These are phyloP conservation scores for Arnoldichthys spilopterus DNA, from an alignment of 2,797 vertebrate species.

Conservation along the genomic window DNA sequence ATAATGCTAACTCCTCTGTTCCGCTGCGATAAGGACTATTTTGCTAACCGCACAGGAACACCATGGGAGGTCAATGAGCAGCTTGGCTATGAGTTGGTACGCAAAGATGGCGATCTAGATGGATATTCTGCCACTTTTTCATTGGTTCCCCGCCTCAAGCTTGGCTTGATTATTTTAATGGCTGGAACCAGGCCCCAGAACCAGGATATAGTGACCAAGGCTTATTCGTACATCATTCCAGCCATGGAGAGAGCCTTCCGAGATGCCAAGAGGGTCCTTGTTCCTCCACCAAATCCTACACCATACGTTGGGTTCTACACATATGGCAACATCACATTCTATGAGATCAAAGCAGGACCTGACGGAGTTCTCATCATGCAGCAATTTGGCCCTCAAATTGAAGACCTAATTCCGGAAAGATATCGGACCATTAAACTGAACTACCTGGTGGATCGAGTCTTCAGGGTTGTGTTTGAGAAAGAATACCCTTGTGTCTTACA, in stretches of 20 bases:
- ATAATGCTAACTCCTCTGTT: slow-evolving; percentile 89
- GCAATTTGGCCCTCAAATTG: slow-evolving; percentile 92
- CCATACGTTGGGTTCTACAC: slow-evolving; percentile 90
- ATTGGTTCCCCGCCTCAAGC: slow-evolving; percentile 85
- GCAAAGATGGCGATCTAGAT: slow-evolving; percentile 93
- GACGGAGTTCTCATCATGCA: slow-evolving; percentile 88
- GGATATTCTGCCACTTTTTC: slow-evolving; percentile 94
- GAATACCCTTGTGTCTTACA: slow-evolving; percentile 89
- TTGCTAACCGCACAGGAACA: slow-evolving; percentile 90
- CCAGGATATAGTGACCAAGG: slow-evolving; percentile 81
- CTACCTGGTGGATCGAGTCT: slow-evolving; percentile 88
- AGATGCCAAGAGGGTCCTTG: slow-evolving; percentile 79
- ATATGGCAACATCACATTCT: slow-evolving; percentile 91
- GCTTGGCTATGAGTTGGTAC: slow-evolving; percentile 85
- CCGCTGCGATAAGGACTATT: slow-evolving; percentile 88
- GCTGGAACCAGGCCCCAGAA: slow-evolving; percentile 85
- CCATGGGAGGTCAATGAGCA: slow-evolving; percentile 94
- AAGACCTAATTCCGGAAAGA: slow-evolving; percentile 87
- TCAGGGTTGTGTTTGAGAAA: slow-evolving; percentile 91
- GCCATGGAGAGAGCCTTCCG: slow-evolving; percentile 89
- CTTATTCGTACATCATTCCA: slow-evolving; percentile 85
- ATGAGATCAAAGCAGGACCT: slow-evolving; percentile 85
- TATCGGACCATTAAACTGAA: slow-evolving; percentile 90
- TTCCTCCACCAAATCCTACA: slow-evolving; percentile 79
- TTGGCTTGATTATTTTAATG: slow-evolving; percentile 91